Conservation (phyloP, 2,888 invertebrate genomes). For the Hybos culiciformis region DNA sequence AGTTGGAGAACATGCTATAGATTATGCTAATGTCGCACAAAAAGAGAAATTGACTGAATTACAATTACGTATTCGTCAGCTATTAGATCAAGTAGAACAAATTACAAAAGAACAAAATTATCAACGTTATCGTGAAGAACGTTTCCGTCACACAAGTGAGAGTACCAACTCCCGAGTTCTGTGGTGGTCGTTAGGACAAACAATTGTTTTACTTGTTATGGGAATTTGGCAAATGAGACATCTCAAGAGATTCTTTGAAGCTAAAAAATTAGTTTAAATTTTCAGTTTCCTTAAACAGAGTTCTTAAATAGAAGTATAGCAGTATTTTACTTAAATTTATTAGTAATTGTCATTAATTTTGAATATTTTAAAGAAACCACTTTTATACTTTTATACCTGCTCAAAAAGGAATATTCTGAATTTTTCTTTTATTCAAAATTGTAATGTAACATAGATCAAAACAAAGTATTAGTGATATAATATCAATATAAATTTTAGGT, state of each 20-base stretch:
- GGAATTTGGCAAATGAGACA: slow-evolving; percentile 99
- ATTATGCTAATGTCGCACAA: slow-evolving; percentile 93
- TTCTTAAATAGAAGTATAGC: no score
- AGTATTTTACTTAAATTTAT: no score
- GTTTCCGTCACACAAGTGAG: slow-evolving; percentile 94
- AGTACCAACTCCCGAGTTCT: slow-evolving; percentile 90
- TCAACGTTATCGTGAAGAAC: slow-evolving; percentile 94
- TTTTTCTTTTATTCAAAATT: no score
- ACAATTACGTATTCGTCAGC: slow-evolving; percentile 84
- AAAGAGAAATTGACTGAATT: slow-evolving; percentile 94
- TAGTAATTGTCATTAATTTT: no score
- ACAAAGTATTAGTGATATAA: no score
- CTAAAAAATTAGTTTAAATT: slow-evolving; percentile 89
- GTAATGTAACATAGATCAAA: no score
- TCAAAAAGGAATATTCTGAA: no score
- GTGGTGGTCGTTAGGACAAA: slow-evolving; percentile 95
- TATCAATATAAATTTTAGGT: no score
- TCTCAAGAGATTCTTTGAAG: slow-evolving; percentile 98
- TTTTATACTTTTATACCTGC: no score
- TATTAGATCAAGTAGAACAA: slow-evolving; percentile 95
- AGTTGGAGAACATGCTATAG: slow-evolving; percentile 97
- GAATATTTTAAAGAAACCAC: no score
- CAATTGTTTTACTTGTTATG: slow-evolving; percentile 75
- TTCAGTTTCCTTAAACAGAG: no score
- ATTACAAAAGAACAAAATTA: slow-evolving; percentile 99